Evolutionary conservation across 1,140 invertebrate genomes (phyloP).

Genomic region (Zaprionus camerounensis): DNA sequence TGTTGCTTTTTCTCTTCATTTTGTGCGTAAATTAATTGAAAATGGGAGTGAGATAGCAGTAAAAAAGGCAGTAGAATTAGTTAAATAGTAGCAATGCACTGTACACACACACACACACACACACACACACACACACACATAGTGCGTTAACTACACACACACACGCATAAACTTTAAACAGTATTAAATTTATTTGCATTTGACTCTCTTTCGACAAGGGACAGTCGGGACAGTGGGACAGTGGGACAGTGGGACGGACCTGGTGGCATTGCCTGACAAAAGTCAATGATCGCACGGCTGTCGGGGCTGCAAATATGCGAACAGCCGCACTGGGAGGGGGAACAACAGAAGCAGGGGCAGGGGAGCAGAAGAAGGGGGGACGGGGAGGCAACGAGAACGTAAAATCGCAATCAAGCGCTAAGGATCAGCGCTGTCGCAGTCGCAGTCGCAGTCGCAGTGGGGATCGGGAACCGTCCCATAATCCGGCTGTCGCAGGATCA

Average conservation of each 20-base stretch:
- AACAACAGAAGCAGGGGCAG: background rate
- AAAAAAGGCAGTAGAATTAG: background rate
- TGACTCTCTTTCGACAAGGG: background rate
- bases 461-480: conserved; percentile 37
- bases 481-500: conserved; percentile 74
- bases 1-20: background rate
- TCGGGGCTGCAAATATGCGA: conserved; percentile 49
- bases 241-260: background rate
- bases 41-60: background rate
- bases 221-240: background rate
- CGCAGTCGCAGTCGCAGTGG: conserved; percentile 26
- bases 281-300: conserved; percentile 80
- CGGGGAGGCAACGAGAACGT: conserved; percentile 43
- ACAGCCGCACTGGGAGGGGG: conserved; percentile 46
- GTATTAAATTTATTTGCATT: conserved; percentile 9
- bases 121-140: background rate
- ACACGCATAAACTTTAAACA: background rate
- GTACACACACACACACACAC: background rate
- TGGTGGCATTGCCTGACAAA: conserved; percentile 57
- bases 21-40: conserved; percentile 2
- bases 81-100: background rate
- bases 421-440: conserved; percentile 46
- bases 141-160: background rate
- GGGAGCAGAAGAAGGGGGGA: background rate
- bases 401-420: conserved; percentile 71